These are phyloP conservation scores for Ceuthmochares aereus DNA, from an alignment of 2,113 vertebrate species.

Conservation along the genomic window DNA sequence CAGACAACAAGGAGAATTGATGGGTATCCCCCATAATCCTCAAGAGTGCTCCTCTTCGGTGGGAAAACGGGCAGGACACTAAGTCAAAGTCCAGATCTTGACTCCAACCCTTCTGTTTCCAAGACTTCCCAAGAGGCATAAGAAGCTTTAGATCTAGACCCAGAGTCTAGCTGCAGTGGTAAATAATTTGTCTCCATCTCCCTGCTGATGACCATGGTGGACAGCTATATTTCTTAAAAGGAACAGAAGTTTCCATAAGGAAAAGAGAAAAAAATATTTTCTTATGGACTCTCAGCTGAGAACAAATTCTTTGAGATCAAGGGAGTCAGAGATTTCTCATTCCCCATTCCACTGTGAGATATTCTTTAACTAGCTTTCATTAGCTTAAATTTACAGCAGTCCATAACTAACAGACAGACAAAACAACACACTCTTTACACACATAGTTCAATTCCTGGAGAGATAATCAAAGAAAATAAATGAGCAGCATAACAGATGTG, in stretches of 20 bases:
- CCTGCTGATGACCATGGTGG: not conserved
- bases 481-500: constrained; percentile 23
- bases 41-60: not conserved
- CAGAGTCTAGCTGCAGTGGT: not conserved
- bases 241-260: not conserved
- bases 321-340: not conserved
- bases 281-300: not conserved
- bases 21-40: not conserved
- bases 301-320: not conserved
- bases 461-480: constrained; percentile 52
- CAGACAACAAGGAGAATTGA: accelerated
- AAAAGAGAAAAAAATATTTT: not conserved
- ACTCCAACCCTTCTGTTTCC: not conserved
- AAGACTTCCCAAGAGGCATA: not conserved
- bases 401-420: constrained; percentile 28
- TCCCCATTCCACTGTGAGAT: not conserved
- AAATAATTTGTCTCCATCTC: not conserved
- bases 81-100: not conserved
- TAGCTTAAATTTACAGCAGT: not conserved
- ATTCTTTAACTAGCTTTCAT: not conserved
- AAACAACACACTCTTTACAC: constrained; percentile 43
- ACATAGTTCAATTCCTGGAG: constrained; percentile 33
- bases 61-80: not conserved
- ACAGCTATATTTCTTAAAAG: not conserved
- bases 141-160: not conserved